phyloP scores from a whole-genome alignment of 2,797 vertebrate genomes.

The Hydrophis major region DNA sequence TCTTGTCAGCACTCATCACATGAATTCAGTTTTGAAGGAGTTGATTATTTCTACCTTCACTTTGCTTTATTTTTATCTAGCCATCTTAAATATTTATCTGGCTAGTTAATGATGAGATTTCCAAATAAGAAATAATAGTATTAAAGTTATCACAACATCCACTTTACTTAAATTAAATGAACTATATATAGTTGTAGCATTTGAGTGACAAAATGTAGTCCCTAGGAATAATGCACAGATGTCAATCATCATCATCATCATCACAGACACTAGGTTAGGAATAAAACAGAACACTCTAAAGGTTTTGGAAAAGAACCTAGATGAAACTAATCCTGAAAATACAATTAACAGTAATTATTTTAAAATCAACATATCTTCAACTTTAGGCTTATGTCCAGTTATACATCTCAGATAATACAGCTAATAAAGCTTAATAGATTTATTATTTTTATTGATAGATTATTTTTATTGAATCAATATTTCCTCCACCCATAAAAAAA shows the following conservation, averaged over 20 bases:
- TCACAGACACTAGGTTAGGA: constrained; percentile 66
- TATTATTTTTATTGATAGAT: constrained; percentile 52
- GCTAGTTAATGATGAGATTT: constrained; percentile 23
- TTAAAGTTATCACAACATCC: constrained; percentile 14
- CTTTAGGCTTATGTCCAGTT: constrained; percentile 69
- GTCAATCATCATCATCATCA: background rate
- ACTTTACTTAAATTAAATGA: constrained; percentile 57
- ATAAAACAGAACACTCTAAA: constrained; percentile 63
- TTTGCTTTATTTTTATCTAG: constrained; percentile 10
- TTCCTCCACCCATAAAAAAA: constrained; percentile 71
- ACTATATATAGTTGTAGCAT: constrained; percentile 26
- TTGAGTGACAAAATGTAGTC: constrained; percentile 42
- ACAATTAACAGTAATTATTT: constrained; percentile 73
- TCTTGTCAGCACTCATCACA: background rate
- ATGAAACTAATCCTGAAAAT: constrained; percentile 70
- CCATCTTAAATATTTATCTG: constrained; percentile 16
- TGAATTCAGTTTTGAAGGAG: background rate
- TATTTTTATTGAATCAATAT: constrained; percentile 63
- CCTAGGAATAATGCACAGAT: constrained; percentile 53
- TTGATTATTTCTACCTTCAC: background rate
- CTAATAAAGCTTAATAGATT: constrained; percentile 50
- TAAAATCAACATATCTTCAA: constrained; percentile 65
- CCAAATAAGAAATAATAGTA: constrained; percentile 16
- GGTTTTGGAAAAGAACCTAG: constrained; percentile 61
- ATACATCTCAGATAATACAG: constrained; percentile 68